Percentiles rank a stretch among this genome's conserved stretches.
Conservation (phyloP, 2,888 invertebrate genomes). For the Hypomecis punctinalis region DNA sequence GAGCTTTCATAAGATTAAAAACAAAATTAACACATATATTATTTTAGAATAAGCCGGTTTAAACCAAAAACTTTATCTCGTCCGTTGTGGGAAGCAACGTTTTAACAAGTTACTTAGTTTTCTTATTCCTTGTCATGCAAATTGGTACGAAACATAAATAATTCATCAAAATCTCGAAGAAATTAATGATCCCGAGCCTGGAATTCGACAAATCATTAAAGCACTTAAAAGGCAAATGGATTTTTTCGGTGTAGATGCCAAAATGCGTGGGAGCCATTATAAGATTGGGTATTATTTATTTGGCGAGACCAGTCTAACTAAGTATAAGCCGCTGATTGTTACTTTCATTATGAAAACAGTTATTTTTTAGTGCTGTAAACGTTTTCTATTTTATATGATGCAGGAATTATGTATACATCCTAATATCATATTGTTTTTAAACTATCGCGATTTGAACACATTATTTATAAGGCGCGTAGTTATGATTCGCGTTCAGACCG, state of each 20-base stretch:
- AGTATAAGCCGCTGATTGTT: too few species aligned
- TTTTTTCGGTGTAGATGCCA: conserved; percentile 63
- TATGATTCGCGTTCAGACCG: too few species aligned
- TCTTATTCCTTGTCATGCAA: conserved; percentile 36
- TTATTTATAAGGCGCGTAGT: too few species aligned
- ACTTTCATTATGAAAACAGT: neutral
- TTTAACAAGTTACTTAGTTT: conserved; percentile 19
- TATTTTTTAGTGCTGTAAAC: neutral
- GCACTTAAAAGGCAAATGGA: conserved; percentile 74
- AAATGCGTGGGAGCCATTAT: conserved; percentile 48
- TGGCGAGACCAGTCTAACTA: conserved; percentile 9
- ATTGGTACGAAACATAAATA: conserved; percentile 52
- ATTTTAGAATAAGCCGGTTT: too few species aligned
- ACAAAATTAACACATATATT: too few species aligned
- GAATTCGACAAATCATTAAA: conserved; percentile 71
- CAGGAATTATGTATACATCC: too few species aligned
- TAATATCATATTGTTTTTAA: too few species aligned
- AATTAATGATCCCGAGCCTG: conserved; percentile 62
- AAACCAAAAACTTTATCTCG: neutral
- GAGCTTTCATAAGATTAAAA: too few species aligned
- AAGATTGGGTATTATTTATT: conserved; percentile 19
- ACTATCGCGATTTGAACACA: too few species aligned
- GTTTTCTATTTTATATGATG: too few species aligned
- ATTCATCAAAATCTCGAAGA: conserved; percentile 56
- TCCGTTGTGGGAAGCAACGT: neutral